Conservation (phyloP, 2,888 invertebrate genomes). For the Dugesia japonica region DNA sequence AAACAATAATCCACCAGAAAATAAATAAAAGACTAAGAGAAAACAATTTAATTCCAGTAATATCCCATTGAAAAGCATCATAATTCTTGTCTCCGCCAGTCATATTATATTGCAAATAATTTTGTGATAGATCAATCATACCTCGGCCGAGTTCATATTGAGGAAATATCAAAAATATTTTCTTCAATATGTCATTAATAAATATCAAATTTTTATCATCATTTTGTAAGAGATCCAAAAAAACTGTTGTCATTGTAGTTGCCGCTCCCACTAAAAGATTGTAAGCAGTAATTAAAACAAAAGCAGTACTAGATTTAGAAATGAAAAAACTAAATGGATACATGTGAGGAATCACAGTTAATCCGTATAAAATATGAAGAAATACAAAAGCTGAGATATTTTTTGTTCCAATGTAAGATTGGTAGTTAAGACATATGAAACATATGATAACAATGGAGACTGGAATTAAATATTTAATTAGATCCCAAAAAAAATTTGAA, state of each 20-base stretch:
- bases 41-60: slow-evolving; percentile 58
- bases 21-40: slow-evolving; percentile 56
- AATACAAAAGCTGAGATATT: slow-evolving; percentile 56
- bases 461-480: slow-evolving; percentile 59
- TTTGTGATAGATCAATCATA: slow-evolving; percentile 55
- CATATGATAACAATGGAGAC: slow-evolving; percentile 56
- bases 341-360: slow-evolving; percentile 58
- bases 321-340: slow-evolving; percentile 64
- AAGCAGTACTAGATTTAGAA: slow-evolving; percentile 58
- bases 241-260: slow-evolving; percentile 53
- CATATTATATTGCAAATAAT: not conserved
- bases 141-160: slow-evolving; percentile 73
- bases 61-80: slow-evolving; percentile 52
- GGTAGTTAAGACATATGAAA: slow-evolving; percentile 61
- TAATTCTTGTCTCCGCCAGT: slow-evolving; percentile 23
- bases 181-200: slow-evolving; percentile 58
- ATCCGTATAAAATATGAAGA: slow-evolving; percentile 56
- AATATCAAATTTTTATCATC: slow-evolving; percentile 46
- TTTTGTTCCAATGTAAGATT: slow-evolving; percentile 61
- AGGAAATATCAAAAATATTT: slow-evolving; percentile 63
- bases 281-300: slow-evolving; percentile 64
- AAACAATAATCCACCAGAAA: slow-evolving; percentile 52
- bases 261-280: slow-evolving; percentile 63
- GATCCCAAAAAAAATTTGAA: slow-evolving; percentile 59
- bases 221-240: slow-evolving; percentile 57